phyloP scores from a whole-genome alignment of 2,888 invertebrate genomes.

The Oxystoma pomonae region DNA sequence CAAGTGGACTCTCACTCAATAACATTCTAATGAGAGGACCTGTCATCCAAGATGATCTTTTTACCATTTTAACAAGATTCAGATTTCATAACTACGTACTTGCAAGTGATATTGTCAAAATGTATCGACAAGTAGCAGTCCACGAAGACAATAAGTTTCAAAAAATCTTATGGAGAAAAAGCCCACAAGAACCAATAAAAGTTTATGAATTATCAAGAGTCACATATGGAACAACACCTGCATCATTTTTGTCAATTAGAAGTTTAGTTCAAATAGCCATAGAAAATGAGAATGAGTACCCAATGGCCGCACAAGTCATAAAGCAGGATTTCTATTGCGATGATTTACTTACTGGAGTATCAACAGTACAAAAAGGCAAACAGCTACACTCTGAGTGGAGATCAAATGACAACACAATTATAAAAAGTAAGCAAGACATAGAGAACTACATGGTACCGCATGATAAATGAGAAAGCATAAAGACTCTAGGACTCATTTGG shows the following conservation, averaged over 20 bases:
- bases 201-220: conserved; percentile 3
- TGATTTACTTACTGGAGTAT: conserved; percentile 9
- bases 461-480: background rate
- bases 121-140: no score
- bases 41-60: no score
- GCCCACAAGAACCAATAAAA: no score
- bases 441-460: background rate
- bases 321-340: conserved; percentile 8
- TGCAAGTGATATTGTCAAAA: no score
- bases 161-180: no score
- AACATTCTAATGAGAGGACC: no score
- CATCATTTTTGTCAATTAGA: conserved; percentile 5
- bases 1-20: no score
- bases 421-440: background rate
- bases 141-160: no score
- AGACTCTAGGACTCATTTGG: conserved; percentile 13
- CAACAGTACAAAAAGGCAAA: background rate
- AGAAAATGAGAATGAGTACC: conserved; percentile 1
- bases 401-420: conserved; percentile 6
- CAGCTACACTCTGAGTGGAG: background rate
- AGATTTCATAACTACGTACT: no score
- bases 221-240: conserved; percentile 7
- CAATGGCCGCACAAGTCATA: conserved; percentile 1
- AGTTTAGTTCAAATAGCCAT: conserved; percentile 7
- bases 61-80: no score